Evolutionary conservation across 2,113 vertebrate species (phyloP).

Genomic region (Psilopogon haemacephalus): DNA sequence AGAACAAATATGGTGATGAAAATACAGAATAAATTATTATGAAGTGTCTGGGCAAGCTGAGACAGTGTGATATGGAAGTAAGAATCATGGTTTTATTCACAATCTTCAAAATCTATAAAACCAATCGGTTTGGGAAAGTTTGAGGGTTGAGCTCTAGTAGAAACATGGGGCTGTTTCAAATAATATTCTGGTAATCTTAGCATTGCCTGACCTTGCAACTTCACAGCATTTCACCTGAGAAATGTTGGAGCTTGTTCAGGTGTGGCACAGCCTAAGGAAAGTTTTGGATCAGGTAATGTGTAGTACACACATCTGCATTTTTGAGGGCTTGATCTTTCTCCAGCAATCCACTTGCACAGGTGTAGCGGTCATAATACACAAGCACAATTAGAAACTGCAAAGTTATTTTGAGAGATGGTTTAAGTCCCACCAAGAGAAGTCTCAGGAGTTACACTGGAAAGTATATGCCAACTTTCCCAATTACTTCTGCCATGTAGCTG

Average conservation of each 20-base stretch:
- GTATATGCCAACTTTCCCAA: background rate
- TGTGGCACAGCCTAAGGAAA: background rate
- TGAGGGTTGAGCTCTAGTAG: background rate
- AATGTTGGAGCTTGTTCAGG: background rate
- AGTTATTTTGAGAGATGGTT: background rate
- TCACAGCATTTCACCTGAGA: background rate
- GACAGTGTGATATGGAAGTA: background rate
- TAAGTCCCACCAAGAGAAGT: background rate
- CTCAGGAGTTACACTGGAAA: background rate
- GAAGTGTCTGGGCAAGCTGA: background rate
- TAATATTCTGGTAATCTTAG: background rate
- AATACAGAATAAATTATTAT: background rate
- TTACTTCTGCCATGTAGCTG: background rate
- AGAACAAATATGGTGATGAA: background rate
- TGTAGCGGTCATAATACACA: background rate
- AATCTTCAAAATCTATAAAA: background rate
- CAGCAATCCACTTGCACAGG: background rate
- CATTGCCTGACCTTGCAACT: background rate
- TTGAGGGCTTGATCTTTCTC: background rate
- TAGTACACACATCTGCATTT: background rate
- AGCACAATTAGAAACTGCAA: background rate
- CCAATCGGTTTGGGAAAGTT: background rate
- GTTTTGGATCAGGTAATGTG: accelerated
- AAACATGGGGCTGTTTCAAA: background rate
- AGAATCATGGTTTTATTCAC: background rate